Conservation (phyloP, 2,113 vertebrate species). For the Cololabis saira region DNA sequence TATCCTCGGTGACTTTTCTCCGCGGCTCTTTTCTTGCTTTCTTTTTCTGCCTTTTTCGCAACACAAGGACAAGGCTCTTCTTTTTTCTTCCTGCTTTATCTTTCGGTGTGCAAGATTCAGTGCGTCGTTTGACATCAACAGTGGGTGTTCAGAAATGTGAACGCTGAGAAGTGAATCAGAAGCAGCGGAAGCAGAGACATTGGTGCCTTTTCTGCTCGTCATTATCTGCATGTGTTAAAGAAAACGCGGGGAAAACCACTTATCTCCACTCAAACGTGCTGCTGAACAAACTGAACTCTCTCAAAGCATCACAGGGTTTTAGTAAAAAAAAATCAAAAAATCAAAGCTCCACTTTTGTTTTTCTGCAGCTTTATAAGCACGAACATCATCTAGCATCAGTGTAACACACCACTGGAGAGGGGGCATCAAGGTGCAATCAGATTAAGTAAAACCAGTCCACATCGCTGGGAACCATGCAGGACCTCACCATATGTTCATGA, state of each 20-base stretch:
- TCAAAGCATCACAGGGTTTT: no score
- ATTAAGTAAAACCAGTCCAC: constrained; percentile 42
- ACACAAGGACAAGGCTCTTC: constrained; percentile 38
- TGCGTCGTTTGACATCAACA: constrained; percentile 65
- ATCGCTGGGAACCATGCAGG: constrained; percentile 55
- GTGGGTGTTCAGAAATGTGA: constrained; percentile 43
- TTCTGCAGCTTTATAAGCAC: constrained; percentile 5
- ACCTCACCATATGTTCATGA: constrained; percentile 53
- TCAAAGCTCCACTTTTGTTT: not conserved
- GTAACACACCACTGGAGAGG: constrained; percentile 2
- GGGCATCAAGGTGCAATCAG: constrained; percentile 50
- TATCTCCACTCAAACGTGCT: constrained; percentile 16
- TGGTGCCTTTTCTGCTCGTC: constrained; percentile 31
- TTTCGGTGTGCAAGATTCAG: constrained; percentile 40
- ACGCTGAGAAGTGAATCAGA: constrained; percentile 41
- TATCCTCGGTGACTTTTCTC: constrained; percentile 41
- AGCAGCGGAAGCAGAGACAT: constrained; percentile 21
- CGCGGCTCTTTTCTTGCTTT: constrained; percentile 43
- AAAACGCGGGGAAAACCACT: constrained; percentile 22
- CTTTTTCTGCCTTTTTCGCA: constrained; percentile 35
- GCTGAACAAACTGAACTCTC: constrained; percentile 10
- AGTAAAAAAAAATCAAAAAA: not conserved
- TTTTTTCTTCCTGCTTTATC: constrained; percentile 52
- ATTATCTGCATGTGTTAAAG: constrained; percentile 35
- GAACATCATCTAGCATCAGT: not conserved